Evolutionary conservation across 2,888 invertebrate species (phyloP).

Genomic region (Ophion ventricosus): DNA sequence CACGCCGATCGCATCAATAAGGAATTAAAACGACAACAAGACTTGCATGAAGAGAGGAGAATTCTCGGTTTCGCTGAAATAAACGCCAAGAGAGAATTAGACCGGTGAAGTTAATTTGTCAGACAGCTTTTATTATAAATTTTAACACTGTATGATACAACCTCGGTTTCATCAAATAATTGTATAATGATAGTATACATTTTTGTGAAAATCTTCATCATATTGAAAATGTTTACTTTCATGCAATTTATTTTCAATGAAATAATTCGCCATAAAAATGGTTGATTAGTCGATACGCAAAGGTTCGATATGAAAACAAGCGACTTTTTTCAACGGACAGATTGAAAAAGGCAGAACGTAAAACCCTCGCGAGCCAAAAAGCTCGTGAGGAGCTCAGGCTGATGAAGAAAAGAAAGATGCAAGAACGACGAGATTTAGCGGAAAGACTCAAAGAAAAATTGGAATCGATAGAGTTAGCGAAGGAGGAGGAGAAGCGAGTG

Average conservation of each 20-base stretch:
- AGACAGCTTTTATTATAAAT: not conserved
- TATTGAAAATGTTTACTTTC: not conserved
- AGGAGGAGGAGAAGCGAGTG: slow-evolving; percentile 49
- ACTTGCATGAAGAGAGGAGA: slow-evolving; percentile 66
- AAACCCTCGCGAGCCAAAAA: slow-evolving; percentile 50
- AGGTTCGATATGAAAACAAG: not conserved
- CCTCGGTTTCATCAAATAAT: not conserved
- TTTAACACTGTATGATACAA: not conserved
- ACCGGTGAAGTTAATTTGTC: slow-evolving; percentile 62
- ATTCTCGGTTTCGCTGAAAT: slow-evolving; percentile 69
- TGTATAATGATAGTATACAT: not conserved
- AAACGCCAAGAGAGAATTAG: slow-evolving; percentile 71
- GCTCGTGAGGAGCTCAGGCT: slow-evolving; percentile 37
- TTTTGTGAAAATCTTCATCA: not conserved
- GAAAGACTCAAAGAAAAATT: slow-evolving; percentile 24
- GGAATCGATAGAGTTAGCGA: slow-evolving; percentile 58
- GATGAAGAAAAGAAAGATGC: slow-evolving; percentile 40
- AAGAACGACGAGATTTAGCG: slow-evolving; percentile 53
- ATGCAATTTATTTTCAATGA: not conserved
- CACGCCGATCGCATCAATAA: slow-evolving; percentile 73
- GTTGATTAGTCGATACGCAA: not conserved
- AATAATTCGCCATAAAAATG: too few relatives aligned
- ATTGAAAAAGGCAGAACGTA: slow-evolving; percentile 53
- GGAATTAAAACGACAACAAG: slow-evolving; percentile 69
- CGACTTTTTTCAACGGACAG: slow-evolving; percentile 14